phyloP scores from a whole-genome alignment of 1,140 invertebrate genomes.

The Drosophila sp. region DNA sequence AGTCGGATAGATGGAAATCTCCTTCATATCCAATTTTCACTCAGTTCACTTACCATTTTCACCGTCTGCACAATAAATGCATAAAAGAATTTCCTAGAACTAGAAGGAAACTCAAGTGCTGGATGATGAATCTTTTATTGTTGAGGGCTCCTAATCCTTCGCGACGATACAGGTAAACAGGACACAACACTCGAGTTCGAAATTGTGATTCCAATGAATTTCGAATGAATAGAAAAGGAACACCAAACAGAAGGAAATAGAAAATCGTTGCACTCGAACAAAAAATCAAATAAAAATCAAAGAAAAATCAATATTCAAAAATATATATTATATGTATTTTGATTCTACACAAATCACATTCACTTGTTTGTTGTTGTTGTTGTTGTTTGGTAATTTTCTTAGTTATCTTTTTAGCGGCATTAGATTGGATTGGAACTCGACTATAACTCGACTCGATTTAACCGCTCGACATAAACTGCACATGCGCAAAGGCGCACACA shows the following conservation, averaged over 20 bases:
- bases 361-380: slow-evolving; percentile 6
- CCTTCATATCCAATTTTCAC: background rate
- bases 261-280: slow-evolving; percentile 36
- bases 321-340: slow-evolving; percentile 9
- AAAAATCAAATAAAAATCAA: slow-evolving; percentile 14
- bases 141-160: background rate
- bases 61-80: slow-evolving; percentile 11
- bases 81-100: slow-evolving; percentile 23
- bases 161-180: background rate
- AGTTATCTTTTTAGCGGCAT: slow-evolving; percentile 9
- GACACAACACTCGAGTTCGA: background rate
- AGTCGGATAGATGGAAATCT: too few relatives aligned
- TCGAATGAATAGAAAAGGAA: slow-evolving; percentile 19
- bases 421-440: background rate
- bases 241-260: background rate
- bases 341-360: too few relatives aligned
- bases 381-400: slow-evolving; percentile 15
- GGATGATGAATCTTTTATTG: background rate
- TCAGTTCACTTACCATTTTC: slow-evolving; percentile 18
- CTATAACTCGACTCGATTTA: slow-evolving; percentile 10
- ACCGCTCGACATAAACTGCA: slow-evolving; percentile 62
- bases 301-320: slow-evolving; percentile 11
- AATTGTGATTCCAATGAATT: slow-evolving; percentile 31
- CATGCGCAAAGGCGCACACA: slow-evolving; percentile 77
- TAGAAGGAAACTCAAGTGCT: background rate